Base-by-base conservation (phyloP, 2,113 vertebrate genomes). In the Monopterus albus region DNA sequence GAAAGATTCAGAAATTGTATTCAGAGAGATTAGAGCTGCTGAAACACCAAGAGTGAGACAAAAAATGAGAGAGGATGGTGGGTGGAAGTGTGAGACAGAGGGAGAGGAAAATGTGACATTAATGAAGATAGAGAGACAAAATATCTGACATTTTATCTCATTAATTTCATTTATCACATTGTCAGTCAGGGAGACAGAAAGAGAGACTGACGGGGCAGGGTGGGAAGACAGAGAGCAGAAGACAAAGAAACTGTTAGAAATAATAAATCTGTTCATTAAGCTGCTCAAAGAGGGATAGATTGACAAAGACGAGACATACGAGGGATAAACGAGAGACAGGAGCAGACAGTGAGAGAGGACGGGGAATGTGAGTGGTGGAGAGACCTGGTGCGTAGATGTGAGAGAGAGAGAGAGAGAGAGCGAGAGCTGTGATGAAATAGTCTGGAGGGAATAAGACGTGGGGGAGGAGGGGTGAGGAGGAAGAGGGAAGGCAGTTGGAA, bases 41-140 rank as follows among this genome's bases (percentile, higher is more conserved):
- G 55, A 47, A 62, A 80, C 68, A 64, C 53, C 38, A 55, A 67
- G 31, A 23, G 39, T 3, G 9, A 65, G 50, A 51, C 38, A 45
- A 39, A 46, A 63, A 63, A 14, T 3, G 13, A 57, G 47, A 59
- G 26, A 67, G 49, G 29, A 51, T 69, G 57, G 85, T 86, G 85
- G 88, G 87, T 64, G 85, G 75, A 79, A 38, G 87, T 85, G 80
- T 78, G 87, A 88, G 81, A 86, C 85, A 49, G 82, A 82, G 64
- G 63, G 69, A 75, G 47, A 79, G 65, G 56, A 65, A 78, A 33
- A 59, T 65, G 55, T 36, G 50, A 64, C 25, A 42, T 50, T 62
- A 57, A 46, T 43, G 26, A 36, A 58, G 56, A 72, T 49, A 39
- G 59, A 66, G 31, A 43, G 28, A 68, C 28, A 21, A 61, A 72